These are phyloP conservation scores for Mus pahari DNA, from an alignment of 2,113 vertebrate genomes.

Conservation along the genomic window DNA sequence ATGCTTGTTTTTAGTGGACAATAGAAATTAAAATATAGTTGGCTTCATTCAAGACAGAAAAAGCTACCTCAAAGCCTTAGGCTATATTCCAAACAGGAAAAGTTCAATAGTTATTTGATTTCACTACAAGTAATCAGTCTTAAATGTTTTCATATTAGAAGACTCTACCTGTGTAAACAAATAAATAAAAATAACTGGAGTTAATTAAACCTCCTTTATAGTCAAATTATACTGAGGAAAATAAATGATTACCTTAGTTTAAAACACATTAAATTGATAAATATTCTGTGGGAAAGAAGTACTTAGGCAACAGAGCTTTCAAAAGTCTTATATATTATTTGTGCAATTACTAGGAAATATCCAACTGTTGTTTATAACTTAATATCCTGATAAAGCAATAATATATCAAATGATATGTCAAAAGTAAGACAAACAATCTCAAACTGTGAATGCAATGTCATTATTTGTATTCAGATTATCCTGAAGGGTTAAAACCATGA, in stretches of 20 bases:
- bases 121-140: neutral
- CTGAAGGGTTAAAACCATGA: neutral
- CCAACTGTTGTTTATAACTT: neutral
- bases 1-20: slow-evolving; percentile 32
- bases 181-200: neutral
- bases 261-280: neutral
- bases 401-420: neutral
- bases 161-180: neutral
- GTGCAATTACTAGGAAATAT: neutral
- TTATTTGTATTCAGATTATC: neutral
- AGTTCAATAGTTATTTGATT: neutral
- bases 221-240: neutral
- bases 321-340: neutral
- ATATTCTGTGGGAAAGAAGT: neutral
- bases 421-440: neutral
- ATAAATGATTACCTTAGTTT: neutral
- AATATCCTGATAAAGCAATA: neutral
- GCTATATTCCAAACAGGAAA: slow-evolving; percentile 21
- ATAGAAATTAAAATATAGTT: slow-evolving; percentile 65
- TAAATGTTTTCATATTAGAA: neutral
- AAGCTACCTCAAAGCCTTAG: neutral
- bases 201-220: neutral
- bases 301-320: neutral
- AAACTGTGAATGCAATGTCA: neutral
- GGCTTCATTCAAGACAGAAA: slow-evolving; percentile 50